Conservation (phyloP, 2,797 vertebrate genomes). For the Carduelis carduelis region DNA sequence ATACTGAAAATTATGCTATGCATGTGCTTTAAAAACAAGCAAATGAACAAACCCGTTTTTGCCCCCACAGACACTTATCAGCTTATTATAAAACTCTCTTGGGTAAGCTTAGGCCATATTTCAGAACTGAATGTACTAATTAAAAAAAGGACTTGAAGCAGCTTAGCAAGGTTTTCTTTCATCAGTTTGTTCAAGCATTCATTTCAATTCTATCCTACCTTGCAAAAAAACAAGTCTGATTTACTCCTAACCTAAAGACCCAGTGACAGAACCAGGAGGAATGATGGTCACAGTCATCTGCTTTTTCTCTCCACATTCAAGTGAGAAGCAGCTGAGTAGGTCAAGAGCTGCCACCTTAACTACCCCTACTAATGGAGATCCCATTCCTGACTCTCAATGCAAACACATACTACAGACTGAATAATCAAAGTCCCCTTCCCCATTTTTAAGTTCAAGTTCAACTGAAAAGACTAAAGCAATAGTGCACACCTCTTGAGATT, state of each 20-base stretch:
- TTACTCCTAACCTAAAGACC: not conserved
- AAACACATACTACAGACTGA: not conserved
- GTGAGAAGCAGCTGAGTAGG: not conserved
- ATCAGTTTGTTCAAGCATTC: not conserved
- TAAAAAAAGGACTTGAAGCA: not conserved
- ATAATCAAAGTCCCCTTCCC: not conserved
- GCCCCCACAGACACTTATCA: not conserved
- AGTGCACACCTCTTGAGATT: not conserved
- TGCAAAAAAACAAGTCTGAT: not conserved
- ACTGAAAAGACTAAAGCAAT: not conserved
- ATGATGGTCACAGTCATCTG: not conserved
- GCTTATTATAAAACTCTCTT: not conserved
- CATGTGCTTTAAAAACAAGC: not conserved
- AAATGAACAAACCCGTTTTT: not conserved
- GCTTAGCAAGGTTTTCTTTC: not conserved
- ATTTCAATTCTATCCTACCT: not conserved
- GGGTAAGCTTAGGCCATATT: not conserved
- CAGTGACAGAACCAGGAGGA: not conserved
- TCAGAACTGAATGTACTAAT: not conserved
- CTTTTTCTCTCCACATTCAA: not conserved
- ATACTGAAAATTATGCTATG: not conserved
- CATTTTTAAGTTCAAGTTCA: not conserved
- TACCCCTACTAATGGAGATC: not conserved
- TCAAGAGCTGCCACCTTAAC: not conserved
- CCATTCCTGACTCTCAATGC: not conserved